Evolutionary conservation across 2,888 invertebrate genomes (phyloP), one percentile per base, ranked within the genome.

Genomic region (Pharmacophagus antenor): DNA sequence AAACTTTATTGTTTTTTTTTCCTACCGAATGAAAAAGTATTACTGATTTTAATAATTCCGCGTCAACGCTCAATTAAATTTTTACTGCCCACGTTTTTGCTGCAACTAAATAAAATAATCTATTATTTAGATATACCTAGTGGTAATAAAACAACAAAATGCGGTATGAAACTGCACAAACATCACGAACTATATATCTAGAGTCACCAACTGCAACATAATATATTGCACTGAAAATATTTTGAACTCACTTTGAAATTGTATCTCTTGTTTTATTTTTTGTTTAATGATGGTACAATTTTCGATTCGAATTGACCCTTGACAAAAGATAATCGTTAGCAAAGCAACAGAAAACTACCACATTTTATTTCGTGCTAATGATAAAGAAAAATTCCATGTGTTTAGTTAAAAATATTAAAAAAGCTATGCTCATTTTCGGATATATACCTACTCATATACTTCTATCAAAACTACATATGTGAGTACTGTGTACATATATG

Each of bases 61-160:
- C 21, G 15, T 31, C 31, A 0, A 51, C 51, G 51, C 51, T 50
- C 50, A 31, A 17, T 55, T 21, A 55, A 55, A 50, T 52, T 58
- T 58, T 58, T 58, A 58, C 51, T 23, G 46, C 15, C 22, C 51
- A 23, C 58, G 23, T 57, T 58, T n/a, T 52, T 46, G 31, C 21
- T 46, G n/a, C 37, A 37, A 22, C 15, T 15, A 57, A 57, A 57
- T 12, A 31, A 31, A 58, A 52, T 18, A 37, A 27, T 31, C 23
- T 17, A 17, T 46, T 42, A 17, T 22, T 51, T 51, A 51, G 46
- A 51, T 41, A 18, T 22, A 51, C 22, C 25, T 51, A 21, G 46
- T 23, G 44, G 57, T 51, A 22, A 37, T 57, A 42, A 57, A 50
- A 57, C 44, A 22, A 37, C 50, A 42, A 57, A 44, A 57, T 31